Evolutionary conservation across 2,888 invertebrate species (phyloP).

Genomic region (Spatulosminthurus flaviceps): DNA sequence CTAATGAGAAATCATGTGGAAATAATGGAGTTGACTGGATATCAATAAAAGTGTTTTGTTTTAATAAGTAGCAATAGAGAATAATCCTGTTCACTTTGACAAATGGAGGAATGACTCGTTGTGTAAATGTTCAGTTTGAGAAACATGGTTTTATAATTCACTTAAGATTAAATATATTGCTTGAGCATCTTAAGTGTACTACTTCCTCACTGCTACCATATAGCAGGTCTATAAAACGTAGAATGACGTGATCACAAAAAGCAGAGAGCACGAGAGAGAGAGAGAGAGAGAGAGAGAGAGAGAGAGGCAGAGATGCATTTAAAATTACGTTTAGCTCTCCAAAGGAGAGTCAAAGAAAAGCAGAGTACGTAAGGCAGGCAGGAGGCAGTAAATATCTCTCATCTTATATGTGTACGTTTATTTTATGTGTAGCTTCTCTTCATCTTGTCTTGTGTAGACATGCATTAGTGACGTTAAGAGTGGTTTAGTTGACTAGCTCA

Average conservation of each 20-base stretch:
- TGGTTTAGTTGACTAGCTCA: slow-evolving; percentile 43
- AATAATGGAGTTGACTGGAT: background rate
- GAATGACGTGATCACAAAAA: slow-evolving; percentile 45
- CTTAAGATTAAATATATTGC: slow-evolving; percentile 37
- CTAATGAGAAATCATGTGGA: background rate
- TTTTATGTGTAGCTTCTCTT: slow-evolving; percentile 37
- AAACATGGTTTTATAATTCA: slow-evolving; percentile 43
- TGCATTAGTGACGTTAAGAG: slow-evolving; percentile 44
- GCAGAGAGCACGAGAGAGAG: too few species aligned
- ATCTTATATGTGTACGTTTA: slow-evolving; percentile 40
- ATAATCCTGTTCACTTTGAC: slow-evolving; percentile 12
- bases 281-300: too few species aligned
- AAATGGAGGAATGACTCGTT: slow-evolving; percentile 13
- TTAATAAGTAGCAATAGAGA: slow-evolving; percentile 14
- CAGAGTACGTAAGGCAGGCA: slow-evolving; percentile 27
- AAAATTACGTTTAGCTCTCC: background rate
- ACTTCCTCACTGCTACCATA: slow-evolving; percentile 21
- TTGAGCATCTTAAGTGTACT: slow-evolving; percentile 20
- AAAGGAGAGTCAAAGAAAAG: slow-evolving; percentile 18
- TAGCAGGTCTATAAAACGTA: slow-evolving; percentile 24
- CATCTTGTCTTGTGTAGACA: slow-evolving; percentile 45
- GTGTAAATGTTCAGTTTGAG: background rate
- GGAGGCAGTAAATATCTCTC: slow-evolving; percentile 44
- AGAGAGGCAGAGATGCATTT: slow-evolving; percentile 26
- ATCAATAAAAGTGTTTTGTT: slow-evolving; percentile 1